Evolutionary conservation across 1,140 invertebrate genomes (phyloP), one percentile per base, ranked within the genome.

Genomic region (Pissodes strobi): DNA sequence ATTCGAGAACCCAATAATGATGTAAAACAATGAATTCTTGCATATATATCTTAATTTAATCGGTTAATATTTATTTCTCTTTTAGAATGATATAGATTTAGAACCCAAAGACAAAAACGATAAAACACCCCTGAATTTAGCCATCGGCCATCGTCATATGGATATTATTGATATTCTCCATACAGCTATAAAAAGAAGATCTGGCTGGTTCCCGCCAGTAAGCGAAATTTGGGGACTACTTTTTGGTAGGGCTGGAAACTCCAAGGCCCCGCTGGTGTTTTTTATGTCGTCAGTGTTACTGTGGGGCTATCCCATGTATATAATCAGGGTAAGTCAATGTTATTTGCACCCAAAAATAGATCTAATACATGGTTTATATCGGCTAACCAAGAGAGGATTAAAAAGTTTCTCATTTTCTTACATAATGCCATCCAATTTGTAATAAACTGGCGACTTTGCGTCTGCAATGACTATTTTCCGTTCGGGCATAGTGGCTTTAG

Each of bases 241-340:
- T 13, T 95, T 95, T 77, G 93, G 93, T 9, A 91, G 91, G 22
- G 91, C 91, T 9, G 93, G 92, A 0, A 90, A 94, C 71, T 93
- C 90, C 2, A 95, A 95, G 82, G 89, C 89, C 30, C 92, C 94
- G 0, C 76, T 95, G 1, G 77, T 95, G 12, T 87, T 96, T 65
- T 94, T 95, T 70, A 80, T 95, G 65, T 84, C 90, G 37, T 94
- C 91, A 3, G 88, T 95, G 4, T 78, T 95, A 2, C 80, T 94
- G 2, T 95, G 92, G 93, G 92, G 91, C 17, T 95, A 96, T 77
- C 93, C 94, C 0, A 93, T 95, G 90, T 96, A 95, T 76, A 82
- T 95, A 68, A 85, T 94, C 46, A 87, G 89, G 78, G 88, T 90
- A 81, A 81, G 81, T 72, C 43, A 17, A 13, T 34, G 10, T 21